Evolutionary conservation across 2,113 vertebrate genomes (phyloP), one percentile per base, ranked within the genome.

Genomic region (Oncorhynchus clarkii): DNA sequence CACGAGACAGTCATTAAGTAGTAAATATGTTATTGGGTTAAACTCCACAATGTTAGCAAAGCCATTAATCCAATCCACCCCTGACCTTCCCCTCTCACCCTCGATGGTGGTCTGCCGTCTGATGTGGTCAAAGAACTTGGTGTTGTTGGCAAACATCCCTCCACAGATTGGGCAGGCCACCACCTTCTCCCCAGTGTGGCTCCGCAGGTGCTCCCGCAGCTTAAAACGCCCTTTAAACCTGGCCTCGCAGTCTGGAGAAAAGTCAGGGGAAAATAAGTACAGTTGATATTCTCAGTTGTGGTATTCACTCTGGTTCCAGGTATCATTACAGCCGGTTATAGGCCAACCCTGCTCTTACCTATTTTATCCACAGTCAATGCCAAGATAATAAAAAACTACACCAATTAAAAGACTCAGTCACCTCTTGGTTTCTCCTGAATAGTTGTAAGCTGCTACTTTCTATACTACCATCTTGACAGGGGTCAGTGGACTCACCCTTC

Each of bases 121-220:
- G 74, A 99, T 96, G 75, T 99, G 98, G 87, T 99, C 98, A 8
- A 99, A 96, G 84, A 99, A 95, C 81, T 99, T 99, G 54, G 98
- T 99, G 90, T 99, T 99, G 93, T 95, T 99, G 82, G 98, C 96
- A 0, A 98, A 99, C 98, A 99, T 99, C 14, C 97, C 98, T 2
- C 98, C 97, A 0, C 98, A 99, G 67, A 95, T 96, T 2, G 97
- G 97, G 59, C 98, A 99, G 1, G 97, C 97, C 79, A 98, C 96
- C 45, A 98, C 94, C 85, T 99, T 99, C 91, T 99, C 97, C 92
- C 99, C 97, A 0, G 97, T 98, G 84, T 99, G 98, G 85, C 97
- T 99, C 60, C 98, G 96, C 76, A 99, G 89, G 87, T 99, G 97
- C 80, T 99, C 98, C 49, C 96, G 93, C 82, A 99, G 91, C 26